Base-by-base conservation (phyloP, 2,888 invertebrate genomes). In the Hyles lineata region DNA sequence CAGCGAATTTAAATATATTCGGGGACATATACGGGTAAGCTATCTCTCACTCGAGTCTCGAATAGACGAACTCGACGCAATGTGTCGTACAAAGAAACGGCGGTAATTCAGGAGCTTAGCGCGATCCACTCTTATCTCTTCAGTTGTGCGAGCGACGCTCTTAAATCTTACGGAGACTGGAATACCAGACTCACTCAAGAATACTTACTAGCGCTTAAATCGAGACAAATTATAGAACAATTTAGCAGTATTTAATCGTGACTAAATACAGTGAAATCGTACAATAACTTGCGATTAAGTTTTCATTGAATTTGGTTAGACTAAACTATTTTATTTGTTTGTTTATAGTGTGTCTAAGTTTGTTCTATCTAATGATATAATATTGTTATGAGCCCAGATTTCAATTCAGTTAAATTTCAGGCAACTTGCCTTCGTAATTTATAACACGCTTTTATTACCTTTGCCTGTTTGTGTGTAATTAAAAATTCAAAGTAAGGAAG, bases 161-260 rank as follows among this genome's bases (percentile, higher is more conserved):
- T 84, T 91, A 90, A 91, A 92, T 92, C 90, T 89, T 86, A 79
- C 83, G 77, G 78, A 84, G 79, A 84, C 87, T 87, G 85, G 83
- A 89, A 88, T 88, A 84, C 85, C 83, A 83, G 81, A 79, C 78
- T 82, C 83, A 84, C 83, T 87, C 83, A 87, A 82, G 86, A 87
- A 87, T 85, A 87, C 87, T 89, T 89, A 87, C 84, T 89, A 90
- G 84, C 87, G 87, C 88, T 89, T 90, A 89, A 90, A 89, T 89
- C 85, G 82, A 81, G 84, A 86, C 87, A 89, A 90, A 90, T 89
- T 87, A 89, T 88, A 87, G 86, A 87, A 87, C 89, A 87, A 89
- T 87, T 89, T 87, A 85, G 80, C 77, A 81, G 83, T 79, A 78
- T 83, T 63, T 67, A 50, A 67, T 67, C 50, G 43, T 15, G 11